A percentile compares a stretch with the other conserved stretches of the same genome.
phyloP scores from a whole-genome alignment of 2,888 invertebrate species.

The Nyleta sp. region DNA sequence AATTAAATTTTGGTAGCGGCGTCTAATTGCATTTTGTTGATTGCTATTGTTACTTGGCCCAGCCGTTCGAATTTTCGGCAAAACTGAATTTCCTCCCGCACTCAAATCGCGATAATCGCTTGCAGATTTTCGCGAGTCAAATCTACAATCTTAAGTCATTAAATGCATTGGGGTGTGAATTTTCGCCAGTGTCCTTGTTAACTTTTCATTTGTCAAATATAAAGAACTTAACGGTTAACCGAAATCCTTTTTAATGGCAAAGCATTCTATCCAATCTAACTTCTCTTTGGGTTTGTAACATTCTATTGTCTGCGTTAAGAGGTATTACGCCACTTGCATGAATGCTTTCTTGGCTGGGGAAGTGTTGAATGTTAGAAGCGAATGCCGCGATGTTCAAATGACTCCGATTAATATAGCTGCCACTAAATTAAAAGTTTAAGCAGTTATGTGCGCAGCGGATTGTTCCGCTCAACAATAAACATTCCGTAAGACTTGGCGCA shows the following conservation, averaged over 20 bases:
- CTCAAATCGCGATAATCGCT: slow-evolving; percentile 10
- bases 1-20: not conserved
- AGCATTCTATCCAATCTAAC: slow-evolving; percentile 38
- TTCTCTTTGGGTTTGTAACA: slow-evolving; percentile 39
- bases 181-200: slow-evolving; percentile 16
- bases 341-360: slow-evolving; percentile 22
- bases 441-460: not conserved
- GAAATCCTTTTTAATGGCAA: slow-evolving; percentile 27
- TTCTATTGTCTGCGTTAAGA: slow-evolving; percentile 25
- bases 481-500: slow-evolving; percentile 2
- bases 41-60: slow-evolving; percentile 2
- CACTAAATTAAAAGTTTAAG: slow-evolving; percentile 20
- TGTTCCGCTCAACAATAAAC: not conserved
- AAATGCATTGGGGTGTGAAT: slow-evolving; percentile 8
- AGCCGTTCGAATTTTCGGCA: not conserved
- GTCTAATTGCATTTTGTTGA: slow-evolving; percentile 2
- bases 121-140: slow-evolving; percentile 17
- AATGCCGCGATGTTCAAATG: slow-evolving; percentile 20
- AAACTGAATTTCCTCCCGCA: not conserved
- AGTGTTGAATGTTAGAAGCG: slow-evolving; percentile 26
- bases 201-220: slow-evolving; percentile 30
- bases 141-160: slow-evolving; percentile 12
- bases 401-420: slow-evolving; percentile 24
- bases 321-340: slow-evolving; percentile 35
- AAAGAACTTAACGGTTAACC: slow-evolving; percentile 34